Evolutionary conservation across 2,888 invertebrate species (phyloP).

Genomic region (Eurytoma adleriae): DNA sequence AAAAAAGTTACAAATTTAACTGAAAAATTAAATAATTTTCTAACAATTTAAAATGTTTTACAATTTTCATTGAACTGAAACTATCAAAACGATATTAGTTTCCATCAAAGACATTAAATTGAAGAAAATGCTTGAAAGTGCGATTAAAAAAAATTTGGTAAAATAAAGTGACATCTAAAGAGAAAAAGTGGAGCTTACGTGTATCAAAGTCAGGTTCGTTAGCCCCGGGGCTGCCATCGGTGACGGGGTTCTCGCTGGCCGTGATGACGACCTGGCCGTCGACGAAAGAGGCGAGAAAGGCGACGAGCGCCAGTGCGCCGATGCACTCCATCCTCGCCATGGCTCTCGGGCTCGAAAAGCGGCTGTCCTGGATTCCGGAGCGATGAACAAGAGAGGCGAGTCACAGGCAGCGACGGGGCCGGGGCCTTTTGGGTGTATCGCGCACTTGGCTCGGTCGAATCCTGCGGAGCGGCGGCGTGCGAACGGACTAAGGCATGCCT

Average conservation of each 20-base stretch:
- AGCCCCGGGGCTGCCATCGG: slow-evolving; percentile 60
- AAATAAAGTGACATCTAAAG: neutral
- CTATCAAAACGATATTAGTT: too few relatives aligned
- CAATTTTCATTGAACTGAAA: too few relatives aligned
- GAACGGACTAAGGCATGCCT: slow-evolving; percentile 46
- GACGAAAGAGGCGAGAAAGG: slow-evolving; percentile 54
- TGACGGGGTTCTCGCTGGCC: slow-evolving; percentile 53
- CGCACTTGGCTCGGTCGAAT: neutral
- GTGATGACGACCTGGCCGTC: slow-evolving; percentile 58
- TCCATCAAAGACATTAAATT: too few relatives aligned
- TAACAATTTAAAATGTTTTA: too few relatives aligned
- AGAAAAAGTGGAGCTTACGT: slow-evolving; percentile 66
- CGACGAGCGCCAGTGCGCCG: slow-evolving; percentile 45
- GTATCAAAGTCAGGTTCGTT: slow-evolving; percentile 71
- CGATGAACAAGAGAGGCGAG: neutral
- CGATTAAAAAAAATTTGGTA: too few relatives aligned
- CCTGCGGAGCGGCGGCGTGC: slow-evolving; percentile 13
- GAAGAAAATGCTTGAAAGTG: too few relatives aligned
- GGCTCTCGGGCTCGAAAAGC: neutral
- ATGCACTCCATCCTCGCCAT: slow-evolving; percentile 11
- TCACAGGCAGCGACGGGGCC: neutral
- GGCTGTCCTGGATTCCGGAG: neutral
- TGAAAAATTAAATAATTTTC: too few relatives aligned
- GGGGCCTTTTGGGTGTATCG: neutral
- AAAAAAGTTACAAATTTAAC: too few relatives aligned